Base-by-base conservation (phyloP, 2,888 invertebrate genomes). In the Philaethria dido region DNA sequence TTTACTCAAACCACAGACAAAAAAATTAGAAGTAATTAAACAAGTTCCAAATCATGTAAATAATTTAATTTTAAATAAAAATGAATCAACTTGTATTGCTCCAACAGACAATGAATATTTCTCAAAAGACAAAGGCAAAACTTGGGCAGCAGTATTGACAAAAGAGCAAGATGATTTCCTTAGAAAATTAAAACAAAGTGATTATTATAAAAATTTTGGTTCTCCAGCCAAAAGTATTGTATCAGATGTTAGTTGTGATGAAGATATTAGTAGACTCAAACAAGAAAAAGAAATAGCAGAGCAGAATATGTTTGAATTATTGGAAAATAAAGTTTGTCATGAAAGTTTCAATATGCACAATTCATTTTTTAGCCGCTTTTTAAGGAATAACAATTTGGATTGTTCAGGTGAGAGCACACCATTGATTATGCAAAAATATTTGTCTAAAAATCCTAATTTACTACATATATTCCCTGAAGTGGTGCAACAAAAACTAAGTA, bases 291-390 rank as follows among this genome's bases (percentile, higher is more conserved):
- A 94, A 83, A 74, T 85, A 1, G 94, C 94, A 39, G 96, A 96
- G 78, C 92, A 97, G 71, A 94, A 94, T 69, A 94, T 96, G 78
- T 97, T 97, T 86, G 97, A 97, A 78, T 81, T 96, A 6, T 85
- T 97, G 42, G 97, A 97, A 85, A 94, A 95, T 76, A 95, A 95
- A 82, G 95, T 95, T 5, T 92, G 94, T 55, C 93, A 94, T 80
- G 95, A 95, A 22, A 96, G 96, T 78, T 96, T 97, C 74, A 94
- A 94, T 79, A 93, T 95, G 70, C 94, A 95, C 60, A 95, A 95
- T 45, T 95, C 95, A 57, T 94, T 94, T 57, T 93, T 95, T 25
- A 85, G 90, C 62, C 91, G 92, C 18, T 93, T 95, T 70, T 77
- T 95, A 66, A 87, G 81, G 71, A 89, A 75, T 69, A 85, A 72